These are phyloP conservation scores for Drosophila mojavensis DNA, from an alignment of 1,140 invertebrate genomes.

Conservation along the genomic window DNA sequence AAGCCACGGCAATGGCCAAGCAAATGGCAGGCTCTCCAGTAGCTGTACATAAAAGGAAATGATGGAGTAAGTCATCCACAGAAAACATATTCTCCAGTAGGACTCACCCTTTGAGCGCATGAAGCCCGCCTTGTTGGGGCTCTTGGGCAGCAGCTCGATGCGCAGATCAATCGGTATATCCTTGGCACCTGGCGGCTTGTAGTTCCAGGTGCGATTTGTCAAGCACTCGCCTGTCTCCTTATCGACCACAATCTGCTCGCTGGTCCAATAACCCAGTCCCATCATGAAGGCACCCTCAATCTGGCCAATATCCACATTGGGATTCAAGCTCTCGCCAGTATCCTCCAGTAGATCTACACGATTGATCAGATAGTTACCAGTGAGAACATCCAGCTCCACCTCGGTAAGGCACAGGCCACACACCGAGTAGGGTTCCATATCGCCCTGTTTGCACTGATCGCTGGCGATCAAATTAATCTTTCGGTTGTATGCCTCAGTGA, in stretches of 20 bases:
- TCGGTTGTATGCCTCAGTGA: constrained; percentile 86
- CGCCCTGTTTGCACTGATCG: constrained; percentile 85
- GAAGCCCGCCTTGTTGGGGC: constrained; percentile 88
- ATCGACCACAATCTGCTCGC: constrained; percentile 89
- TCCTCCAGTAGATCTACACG: constrained; percentile 91
- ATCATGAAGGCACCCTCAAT: constrained; percentile 91
- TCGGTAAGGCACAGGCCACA: constrained; percentile 87
- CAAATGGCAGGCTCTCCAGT: constrained; percentile 92
- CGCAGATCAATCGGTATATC: constrained; percentile 94
- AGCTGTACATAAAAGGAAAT: constrained; percentile 66
- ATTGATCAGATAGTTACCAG: constrained; percentile 87
- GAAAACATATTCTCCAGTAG: neutral
- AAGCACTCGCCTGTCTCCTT: constrained; percentile 87
- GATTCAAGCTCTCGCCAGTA: constrained; percentile 89
- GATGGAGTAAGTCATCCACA: neutral
- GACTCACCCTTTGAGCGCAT: constrained; percentile 91
- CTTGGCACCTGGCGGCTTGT: constrained; percentile 91
- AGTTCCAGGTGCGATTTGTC: constrained; percentile 91
- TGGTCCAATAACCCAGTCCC: constrained; percentile 92
- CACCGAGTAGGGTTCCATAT: constrained; percentile 85
- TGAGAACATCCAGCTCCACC: constrained; percentile 90
- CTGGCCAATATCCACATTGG: constrained; percentile 93
- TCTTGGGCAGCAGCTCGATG: constrained; percentile 90
- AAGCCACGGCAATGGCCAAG: constrained; percentile 87
- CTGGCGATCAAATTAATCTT: constrained; percentile 88